phyloP scores from a whole-genome alignment of 2,113 vertebrate genomes.

The Ciconia stormi region DNA sequence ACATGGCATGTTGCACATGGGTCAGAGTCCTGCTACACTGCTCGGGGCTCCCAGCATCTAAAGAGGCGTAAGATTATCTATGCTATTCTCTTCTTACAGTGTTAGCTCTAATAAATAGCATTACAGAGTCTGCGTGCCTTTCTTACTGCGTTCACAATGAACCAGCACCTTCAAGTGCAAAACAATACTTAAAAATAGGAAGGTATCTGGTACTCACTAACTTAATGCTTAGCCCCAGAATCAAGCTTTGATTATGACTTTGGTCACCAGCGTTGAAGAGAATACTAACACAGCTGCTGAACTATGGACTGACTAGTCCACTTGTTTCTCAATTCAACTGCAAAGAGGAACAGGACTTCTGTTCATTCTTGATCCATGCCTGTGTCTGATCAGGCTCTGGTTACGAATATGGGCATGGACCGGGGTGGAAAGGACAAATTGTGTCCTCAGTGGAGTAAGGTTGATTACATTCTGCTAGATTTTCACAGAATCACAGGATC shows the following conservation, averaged over 20 bases:
- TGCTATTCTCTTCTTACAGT: neutral
- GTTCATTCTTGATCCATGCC: neutral
- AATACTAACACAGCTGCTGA: neutral
- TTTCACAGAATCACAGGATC: too few species aligned
- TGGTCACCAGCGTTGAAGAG: neutral
- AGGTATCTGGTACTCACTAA: neutral
- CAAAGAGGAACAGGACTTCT: neutral
- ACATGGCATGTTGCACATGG: accelerated
- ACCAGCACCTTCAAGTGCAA: neutral
- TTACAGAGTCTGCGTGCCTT: neutral
- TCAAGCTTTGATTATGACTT: neutral
- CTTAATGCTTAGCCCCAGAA: neutral
- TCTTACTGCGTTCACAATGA: neutral
- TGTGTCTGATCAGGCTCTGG: neutral
- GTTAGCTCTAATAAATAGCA: neutral
- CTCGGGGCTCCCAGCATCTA: neutral
- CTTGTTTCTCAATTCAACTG: neutral
- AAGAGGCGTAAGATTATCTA: neutral
- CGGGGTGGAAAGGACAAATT: neutral
- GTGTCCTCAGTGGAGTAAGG: neutral
- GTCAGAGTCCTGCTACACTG: neutral
- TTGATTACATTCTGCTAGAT: neutral
- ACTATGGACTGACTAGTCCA: neutral
- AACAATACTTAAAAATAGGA: neutral
- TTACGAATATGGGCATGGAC: neutral